Percentiles rank a stretch among this genome's conserved stretches.
Conservation (phyloP, 2,888 invertebrate species). For the Nebria salina region DNA sequence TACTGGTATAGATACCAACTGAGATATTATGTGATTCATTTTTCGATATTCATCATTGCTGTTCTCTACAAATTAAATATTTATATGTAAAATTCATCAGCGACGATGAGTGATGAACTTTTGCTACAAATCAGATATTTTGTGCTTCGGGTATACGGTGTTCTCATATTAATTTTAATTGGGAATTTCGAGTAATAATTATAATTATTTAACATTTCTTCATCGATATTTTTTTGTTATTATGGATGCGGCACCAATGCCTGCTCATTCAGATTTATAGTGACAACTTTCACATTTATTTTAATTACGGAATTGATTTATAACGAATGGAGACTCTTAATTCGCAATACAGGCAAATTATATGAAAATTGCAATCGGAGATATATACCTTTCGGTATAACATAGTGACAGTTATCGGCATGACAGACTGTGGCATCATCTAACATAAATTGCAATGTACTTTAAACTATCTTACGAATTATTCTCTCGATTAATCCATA, state of each 20-base stretch:
- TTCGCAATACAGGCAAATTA: background rate
- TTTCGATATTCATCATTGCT: background rate
- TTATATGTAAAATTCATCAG: background rate
- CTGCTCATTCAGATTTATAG: background rate
- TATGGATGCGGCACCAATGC: background rate
- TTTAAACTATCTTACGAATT: background rate
- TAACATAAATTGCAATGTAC: background rate
- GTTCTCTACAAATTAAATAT: background rate
- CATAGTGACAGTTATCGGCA: no score
- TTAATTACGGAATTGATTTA: background rate
- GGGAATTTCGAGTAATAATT: no score
- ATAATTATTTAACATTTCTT: no score
- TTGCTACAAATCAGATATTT: no score
- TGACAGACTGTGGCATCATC: no score
- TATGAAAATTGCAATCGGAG: background rate
- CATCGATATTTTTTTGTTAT: background rate
- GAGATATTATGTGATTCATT: slow-evolving; percentile 34
- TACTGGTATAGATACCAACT: slow-evolving; percentile 28
- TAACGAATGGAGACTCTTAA: background rate
- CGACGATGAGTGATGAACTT: background rate
- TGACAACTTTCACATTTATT: background rate
- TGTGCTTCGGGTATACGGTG: no score
- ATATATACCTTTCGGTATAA: background rate
- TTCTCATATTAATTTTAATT: no score
- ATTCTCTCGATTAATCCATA: background rate